Conservation (phyloP, 2,888 invertebrate species). For the Andrena fulva region DNA sequence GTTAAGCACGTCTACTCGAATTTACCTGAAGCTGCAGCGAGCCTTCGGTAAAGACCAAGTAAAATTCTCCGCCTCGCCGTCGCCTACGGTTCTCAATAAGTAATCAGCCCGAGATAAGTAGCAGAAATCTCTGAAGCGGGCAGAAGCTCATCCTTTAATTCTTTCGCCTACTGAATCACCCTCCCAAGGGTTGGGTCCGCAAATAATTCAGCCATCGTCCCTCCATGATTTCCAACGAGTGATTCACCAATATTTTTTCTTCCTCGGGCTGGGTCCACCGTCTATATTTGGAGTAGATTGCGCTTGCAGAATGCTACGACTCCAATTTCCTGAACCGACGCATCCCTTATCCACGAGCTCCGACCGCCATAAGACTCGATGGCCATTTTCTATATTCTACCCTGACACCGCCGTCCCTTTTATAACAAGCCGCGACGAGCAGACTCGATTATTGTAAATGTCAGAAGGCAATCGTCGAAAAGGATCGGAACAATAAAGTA, state of each 20-base stretch:
- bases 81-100: too few species aligned
- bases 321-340: not conserved
- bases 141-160: conserved; percentile 1
- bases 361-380: not conserved
- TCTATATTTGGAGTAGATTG: conserved; percentile 30
- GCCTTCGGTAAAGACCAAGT: too few species aligned
- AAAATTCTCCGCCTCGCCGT: too few species aligned
- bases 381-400: not conserved
- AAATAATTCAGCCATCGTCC: conserved; percentile 19
- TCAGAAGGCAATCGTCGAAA: not conserved
- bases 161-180: not conserved
- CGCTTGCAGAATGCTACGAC: not conserved
- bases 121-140: not conserved
- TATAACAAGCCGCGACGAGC: conserved; percentile 6
- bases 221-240: conserved; percentile 8
- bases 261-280: not conserved
- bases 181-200: not conserved
- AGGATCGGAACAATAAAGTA: conserved; percentile 30
- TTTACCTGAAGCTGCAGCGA: not conserved
- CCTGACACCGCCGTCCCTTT: not conserved
- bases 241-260: conserved; percentile 32
- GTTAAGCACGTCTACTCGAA: conserved; percentile 22
- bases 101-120: not conserved
- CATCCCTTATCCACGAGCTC: conserved; percentile 31
- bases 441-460: conserved; percentile 1